Conservation (phyloP, 2,888 invertebrate genomes). For the Beris chalybata region DNA sequence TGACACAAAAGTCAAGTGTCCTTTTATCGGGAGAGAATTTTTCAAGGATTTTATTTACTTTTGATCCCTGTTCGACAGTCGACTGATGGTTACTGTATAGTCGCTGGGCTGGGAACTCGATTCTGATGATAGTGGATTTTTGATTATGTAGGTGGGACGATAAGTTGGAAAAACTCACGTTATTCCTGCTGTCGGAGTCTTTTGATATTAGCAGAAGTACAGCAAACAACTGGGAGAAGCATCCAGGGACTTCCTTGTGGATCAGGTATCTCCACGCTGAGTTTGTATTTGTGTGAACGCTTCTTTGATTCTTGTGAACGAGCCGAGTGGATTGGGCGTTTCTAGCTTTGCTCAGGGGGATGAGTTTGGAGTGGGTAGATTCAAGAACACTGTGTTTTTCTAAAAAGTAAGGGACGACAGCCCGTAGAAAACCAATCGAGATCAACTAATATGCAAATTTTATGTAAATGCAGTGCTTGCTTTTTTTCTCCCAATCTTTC, state of each 20-base stretch:
- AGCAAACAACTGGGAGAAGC: constrained; percentile 27
- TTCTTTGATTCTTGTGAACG: constrained; percentile 1
- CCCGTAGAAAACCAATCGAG: constrained; percentile 40
- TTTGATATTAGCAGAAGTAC: constrained; percentile 34
- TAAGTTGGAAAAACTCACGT: constrained; percentile 24
- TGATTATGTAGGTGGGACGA: constrained; percentile 8
- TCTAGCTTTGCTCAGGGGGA: neutral
- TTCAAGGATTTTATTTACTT: constrained; percentile 39
- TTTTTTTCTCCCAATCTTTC: neutral
- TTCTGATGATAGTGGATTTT: constrained; percentile 21
- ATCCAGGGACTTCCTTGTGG: neutral
- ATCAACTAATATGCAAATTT: constrained; percentile 44
- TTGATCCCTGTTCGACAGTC: constrained; percentile 22
- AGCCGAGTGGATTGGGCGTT: neutral
- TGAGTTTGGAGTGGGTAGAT: constrained; percentile 12
- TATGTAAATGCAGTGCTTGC: constrained; percentile 41
- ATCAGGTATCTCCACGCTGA: neutral
- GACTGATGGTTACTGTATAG: neutral
- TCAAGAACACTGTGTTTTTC: constrained; percentile 31
- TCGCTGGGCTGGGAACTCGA: constrained; percentile 17
- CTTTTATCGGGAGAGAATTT: constrained; percentile 34
- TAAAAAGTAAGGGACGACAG: constrained; percentile 33
- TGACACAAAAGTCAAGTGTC: constrained; percentile 39
- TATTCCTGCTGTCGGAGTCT: constrained; percentile 11
- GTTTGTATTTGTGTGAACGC: constrained; percentile 1